Conservation (phyloP, 2,797 vertebrate species). For the Cyprinella venusta region DNA sequence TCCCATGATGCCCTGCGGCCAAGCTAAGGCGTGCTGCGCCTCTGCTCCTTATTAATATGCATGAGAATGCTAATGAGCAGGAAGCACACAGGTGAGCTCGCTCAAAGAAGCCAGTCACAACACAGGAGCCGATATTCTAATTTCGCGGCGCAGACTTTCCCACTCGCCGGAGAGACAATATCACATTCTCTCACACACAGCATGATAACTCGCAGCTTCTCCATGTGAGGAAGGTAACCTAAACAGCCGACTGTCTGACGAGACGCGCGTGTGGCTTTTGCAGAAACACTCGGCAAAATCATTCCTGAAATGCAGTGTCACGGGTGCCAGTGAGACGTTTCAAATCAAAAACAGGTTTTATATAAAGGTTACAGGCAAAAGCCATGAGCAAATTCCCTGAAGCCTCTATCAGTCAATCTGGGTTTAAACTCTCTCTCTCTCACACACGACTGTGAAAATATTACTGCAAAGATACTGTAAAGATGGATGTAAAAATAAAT, state of each 20-base stretch:
- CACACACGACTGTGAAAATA: constrained; percentile 1
- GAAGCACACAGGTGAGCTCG: constrained; percentile 77
- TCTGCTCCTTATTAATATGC: constrained; percentile 81
- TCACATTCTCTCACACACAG: constrained; percentile 38
- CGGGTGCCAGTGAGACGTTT: not conserved
- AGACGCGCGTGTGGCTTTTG: not conserved
- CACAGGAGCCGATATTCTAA: constrained; percentile 61
- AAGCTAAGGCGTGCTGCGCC: constrained; percentile 80
- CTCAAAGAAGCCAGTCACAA: constrained; percentile 58
- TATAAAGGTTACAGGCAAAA: constrained; percentile 31
- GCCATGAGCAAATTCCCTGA: constrained; percentile 33
- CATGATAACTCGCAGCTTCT: constrained; percentile 9
- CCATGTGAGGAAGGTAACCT: not conserved
- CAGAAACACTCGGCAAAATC: not conserved
- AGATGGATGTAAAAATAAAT: too few species aligned
- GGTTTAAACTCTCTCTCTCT: constrained; percentile 28
- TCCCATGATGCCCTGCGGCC: constrained; percentile 87
- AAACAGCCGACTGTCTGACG: constrained; percentile 1
- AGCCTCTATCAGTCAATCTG: constrained; percentile 61
- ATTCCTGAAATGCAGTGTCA: constrained; percentile 32
- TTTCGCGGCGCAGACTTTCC: constrained; percentile 36
- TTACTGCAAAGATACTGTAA: not conserved
- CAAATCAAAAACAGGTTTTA: constrained; percentile 18
- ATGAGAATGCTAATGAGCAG: constrained; percentile 76
- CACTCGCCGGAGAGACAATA: constrained; percentile 22